Evolutionary conservation across 2,113 vertebrate species (phyloP).

Genomic region (Desmodus rotundus): DNA sequence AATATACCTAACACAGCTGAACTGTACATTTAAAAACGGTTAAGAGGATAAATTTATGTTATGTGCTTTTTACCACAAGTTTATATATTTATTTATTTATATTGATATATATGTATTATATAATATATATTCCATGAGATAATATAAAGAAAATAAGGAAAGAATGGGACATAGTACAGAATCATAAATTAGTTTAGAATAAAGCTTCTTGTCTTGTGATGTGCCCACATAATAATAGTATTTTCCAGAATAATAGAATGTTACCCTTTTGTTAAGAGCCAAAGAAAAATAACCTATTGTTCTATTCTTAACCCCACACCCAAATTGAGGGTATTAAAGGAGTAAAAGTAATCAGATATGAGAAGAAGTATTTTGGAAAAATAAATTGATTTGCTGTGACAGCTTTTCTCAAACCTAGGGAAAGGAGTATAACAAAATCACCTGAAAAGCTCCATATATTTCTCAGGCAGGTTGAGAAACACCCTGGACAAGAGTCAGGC

Average conservation of each 20-base stretch:
- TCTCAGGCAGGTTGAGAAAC: background rate
- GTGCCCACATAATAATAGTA: constrained; percentile 14
- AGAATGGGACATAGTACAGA: background rate
- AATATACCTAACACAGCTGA: background rate
- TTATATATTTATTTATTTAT: background rate
- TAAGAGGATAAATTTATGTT: background rate
- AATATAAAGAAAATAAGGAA: constrained; percentile 1
- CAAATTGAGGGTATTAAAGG: constrained; percentile 5
- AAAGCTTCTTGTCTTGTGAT: constrained; percentile 15
- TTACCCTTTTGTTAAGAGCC: background rate
- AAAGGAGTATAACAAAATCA: background rate
- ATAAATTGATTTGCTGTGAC: background rate
- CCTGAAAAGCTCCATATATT: background rate
- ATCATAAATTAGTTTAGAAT: background rate
- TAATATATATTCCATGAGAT: background rate
- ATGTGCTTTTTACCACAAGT: background rate
- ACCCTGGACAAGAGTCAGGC: background rate
- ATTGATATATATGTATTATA: background rate
- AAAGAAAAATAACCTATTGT: constrained; percentile 1
- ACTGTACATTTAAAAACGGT: background rate
- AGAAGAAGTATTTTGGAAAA: background rate
- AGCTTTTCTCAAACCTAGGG: background rate
- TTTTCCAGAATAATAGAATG: constrained; percentile 34
- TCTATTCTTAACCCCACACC: background rate
- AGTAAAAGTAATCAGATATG: background rate